A percentile compares a stretch with the other conserved stretches of the same genome.
These are phyloP conservation scores for Indri indri DNA, from an alignment of 2,113 vertebrate species.

Conservation along the genomic window DNA sequence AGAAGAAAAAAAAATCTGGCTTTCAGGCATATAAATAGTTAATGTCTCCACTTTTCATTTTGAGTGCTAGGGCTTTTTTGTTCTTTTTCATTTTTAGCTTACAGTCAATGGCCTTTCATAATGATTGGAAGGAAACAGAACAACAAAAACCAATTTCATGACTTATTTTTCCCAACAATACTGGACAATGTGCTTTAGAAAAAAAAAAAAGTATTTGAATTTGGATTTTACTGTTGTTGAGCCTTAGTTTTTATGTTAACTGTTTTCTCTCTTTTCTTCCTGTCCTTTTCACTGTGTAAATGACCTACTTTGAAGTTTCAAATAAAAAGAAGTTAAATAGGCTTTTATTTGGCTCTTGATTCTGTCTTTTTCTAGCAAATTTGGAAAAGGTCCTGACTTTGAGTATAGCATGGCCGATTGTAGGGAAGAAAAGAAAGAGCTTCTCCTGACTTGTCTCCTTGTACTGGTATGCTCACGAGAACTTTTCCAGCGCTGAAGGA, in stretches of 20 bases:
- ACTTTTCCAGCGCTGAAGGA: neutral
- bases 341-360: slow-evolving; percentile 71
- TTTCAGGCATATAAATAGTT: slow-evolving; percentile 15
- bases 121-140: slow-evolving; percentile 30
- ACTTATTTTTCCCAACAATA: neutral
- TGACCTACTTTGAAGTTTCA: slow-evolving; percentile 78
- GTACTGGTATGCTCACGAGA: neutral
- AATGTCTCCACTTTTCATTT: neutral
- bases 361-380: slow-evolving; percentile 65
- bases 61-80: neutral
- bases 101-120: slow-evolving; percentile 52
- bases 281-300: slow-evolving; percentile 55
- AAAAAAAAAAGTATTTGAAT: neutral
- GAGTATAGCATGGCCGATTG: slow-evolving; percentile 41
- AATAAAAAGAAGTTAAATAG: slow-evolving; percentile 76
- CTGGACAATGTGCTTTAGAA: neutral
- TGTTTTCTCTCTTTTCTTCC: slow-evolving; percentile 50
- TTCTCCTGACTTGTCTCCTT: neutral
- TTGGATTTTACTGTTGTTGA: neutral
- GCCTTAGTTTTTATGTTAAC: slow-evolving; percentile 5
- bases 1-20: neutral
- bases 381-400: slow-evolving; percentile 62
- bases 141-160: slow-evolving; percentile 29
- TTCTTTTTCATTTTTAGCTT: neutral
- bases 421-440: slow-evolving; percentile 8